These are phyloP conservation scores for Parnassius glacialis DNA, from an alignment of 2,888 invertebrate species.

Conservation along the genomic window DNA sequence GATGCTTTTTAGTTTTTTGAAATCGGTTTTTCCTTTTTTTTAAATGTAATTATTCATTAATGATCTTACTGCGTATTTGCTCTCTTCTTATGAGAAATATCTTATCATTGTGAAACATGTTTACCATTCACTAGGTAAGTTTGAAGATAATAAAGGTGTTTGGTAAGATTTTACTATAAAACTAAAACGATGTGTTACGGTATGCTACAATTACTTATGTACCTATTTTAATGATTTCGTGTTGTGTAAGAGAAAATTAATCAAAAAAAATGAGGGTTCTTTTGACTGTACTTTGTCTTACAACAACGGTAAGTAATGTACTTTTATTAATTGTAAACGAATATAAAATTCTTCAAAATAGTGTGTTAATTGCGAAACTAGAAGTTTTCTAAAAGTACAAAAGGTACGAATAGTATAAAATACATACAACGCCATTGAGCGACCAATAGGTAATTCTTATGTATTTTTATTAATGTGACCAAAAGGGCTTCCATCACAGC, in stretches of 20 bases:
- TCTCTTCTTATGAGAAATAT: not conserved
- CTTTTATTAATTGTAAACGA: not conserved
- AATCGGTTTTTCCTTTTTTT: too few species aligned
- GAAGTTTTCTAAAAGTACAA: not conserved
- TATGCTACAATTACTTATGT: not conserved
- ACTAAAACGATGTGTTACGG: constrained; percentile 36
- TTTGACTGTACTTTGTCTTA: constrained; percentile 32
- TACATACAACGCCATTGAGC: too few species aligned
- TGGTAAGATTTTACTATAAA: constrained; percentile 52
- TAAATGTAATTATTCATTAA: not conserved
- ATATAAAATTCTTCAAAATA: not conserved
- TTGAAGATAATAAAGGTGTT: constrained; percentile 40
- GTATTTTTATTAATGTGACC: too few species aligned
- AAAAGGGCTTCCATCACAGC: too few species aligned
- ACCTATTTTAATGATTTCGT: not conserved
- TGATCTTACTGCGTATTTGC: not conserved
- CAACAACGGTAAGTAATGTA: constrained; percentile 7
- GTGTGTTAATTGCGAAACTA: not conserved
- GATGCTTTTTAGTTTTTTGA: too few species aligned
- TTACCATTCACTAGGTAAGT: constrained; percentile 27
- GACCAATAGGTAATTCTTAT: too few species aligned
- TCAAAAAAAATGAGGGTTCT: constrained; percentile 46
- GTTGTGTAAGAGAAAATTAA: not conserved
- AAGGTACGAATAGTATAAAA: too few species aligned
- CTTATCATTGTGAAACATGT: constrained; percentile 27